Evolutionary conservation across 2,113 vertebrate genomes (phyloP).

Genomic region (Heteronetta atricapilla): DNA sequence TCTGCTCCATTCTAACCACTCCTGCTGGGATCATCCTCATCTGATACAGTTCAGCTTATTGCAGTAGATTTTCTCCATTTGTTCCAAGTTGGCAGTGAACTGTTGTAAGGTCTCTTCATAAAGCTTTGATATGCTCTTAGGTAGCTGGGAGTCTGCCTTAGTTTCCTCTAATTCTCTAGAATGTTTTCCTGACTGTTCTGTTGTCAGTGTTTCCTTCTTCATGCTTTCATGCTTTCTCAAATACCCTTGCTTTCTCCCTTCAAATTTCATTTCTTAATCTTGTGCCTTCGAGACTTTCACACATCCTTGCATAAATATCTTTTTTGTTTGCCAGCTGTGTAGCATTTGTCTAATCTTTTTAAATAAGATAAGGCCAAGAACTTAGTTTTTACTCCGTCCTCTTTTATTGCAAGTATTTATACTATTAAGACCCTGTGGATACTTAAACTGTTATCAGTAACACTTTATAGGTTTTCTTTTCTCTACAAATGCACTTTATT

Average conservation of each 20-base stretch:
- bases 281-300: not conserved
- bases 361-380: constrained; percentile 25
- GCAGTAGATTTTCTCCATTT: not conserved
- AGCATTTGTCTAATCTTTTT: constrained; percentile 25
- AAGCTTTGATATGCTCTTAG: not conserved
- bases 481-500: not conserved
- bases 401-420: not conserved
- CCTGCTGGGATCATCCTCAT: not conserved
- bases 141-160: not conserved
- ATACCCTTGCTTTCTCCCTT: not conserved
- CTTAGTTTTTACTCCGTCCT: not conserved
- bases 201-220: not conserved
- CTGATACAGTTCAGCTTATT: not conserved
- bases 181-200: not conserved
- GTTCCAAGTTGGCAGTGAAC: not conserved
- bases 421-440: not conserved
- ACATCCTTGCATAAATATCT: constrained; percentile 18
- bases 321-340: constrained; percentile 1
- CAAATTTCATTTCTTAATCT: constrained; percentile 28
- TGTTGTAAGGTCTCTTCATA: not conserved
- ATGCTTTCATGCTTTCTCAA: not conserved
- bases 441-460: constrained; percentile 20
- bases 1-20: not conserved
- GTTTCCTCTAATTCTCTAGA: not conserved
- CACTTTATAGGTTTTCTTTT: constrained; percentile 5